Evolutionary conservation across 2,797 vertebrate genomes (phyloP), one percentile per base, ranked within the genome.

Genomic region (Hirundo rustica): DNA sequence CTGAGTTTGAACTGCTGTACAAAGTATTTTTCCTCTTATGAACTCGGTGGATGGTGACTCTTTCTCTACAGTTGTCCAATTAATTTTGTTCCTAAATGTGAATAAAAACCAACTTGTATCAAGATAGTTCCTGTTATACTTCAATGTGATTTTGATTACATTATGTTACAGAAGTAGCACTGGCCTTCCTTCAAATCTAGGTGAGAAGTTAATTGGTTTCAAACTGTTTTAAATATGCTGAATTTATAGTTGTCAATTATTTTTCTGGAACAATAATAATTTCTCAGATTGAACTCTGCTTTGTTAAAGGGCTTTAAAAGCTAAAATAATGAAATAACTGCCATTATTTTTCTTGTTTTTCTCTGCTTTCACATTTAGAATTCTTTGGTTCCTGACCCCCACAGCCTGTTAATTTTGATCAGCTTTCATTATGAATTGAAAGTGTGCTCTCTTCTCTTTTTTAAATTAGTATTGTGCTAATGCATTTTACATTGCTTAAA

Each of bases 131-230:
- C 82, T 91, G 61, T 85, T 89, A 77, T 22, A 96, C 29, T 95
- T 96, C 93, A 88, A 51, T 93, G 70, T 74, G 92, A 91, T 92
- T 94, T 86, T 96, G 79, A 95, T 96, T 87, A 74, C 55, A 85
- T 94, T 97, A 68, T 78, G 53, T 57, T 76, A 60, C 89, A 93
- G 79, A 96, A 93, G 92, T 62, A 95, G 38, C 65, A 79, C 57
- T 96, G 95, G 91, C 94, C 92, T 94, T 96, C 68, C 95, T 94
- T 96, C 96, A 96, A 96, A 80, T 96, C 96, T 96, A 97, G 95
- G 96, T 97, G 96, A 96, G 94, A 97, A 93, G 91, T 68, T 97
- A 97, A 97, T 97, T 97, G 91, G 95, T 92, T 97, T 97, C 96
- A 97, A 95, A 95, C 94, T 95, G 92, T 85, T 97, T 96, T 94